phyloP scores from a whole-genome alignment of 1,140 invertebrate genomes.

The Dinoponera quadriceps region DNA sequence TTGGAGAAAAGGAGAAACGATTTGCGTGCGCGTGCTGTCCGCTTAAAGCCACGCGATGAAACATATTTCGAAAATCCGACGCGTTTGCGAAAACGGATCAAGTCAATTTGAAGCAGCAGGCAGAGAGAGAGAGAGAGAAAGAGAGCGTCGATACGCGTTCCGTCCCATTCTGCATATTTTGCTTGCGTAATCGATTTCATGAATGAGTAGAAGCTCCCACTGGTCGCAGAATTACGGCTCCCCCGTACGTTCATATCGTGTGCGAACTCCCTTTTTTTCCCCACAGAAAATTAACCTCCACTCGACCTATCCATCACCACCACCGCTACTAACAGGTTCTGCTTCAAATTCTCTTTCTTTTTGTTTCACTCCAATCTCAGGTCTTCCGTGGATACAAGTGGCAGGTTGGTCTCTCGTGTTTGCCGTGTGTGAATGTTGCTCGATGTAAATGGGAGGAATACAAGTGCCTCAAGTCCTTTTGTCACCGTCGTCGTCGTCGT shows the following conservation, averaged over 20 bases:
- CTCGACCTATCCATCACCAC: conserved; percentile 1
- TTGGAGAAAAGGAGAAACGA: too few species aligned
- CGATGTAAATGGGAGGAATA: conserved; percentile 40
- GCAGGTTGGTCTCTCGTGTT: conserved; percentile 88
- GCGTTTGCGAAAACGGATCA: too few species aligned
- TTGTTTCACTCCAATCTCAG: conserved; percentile 85
- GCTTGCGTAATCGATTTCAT: neutral
- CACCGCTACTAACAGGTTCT: conserved; percentile 79
- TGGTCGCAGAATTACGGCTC: neutral
- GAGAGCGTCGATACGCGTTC: neutral
- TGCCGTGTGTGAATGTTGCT: conserved; percentile 68
- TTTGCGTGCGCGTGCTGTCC: too few species aligned
- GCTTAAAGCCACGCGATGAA: too few species aligned
- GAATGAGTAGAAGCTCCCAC: neutral
- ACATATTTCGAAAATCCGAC: too few species aligned
- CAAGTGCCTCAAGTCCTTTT: neutral
- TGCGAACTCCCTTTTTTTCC: neutral
- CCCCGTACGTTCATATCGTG: neutral
- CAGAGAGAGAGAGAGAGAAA: neutral
- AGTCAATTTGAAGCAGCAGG: neutral
- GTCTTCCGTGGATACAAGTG: conserved; percentile 89
- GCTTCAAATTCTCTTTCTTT: conserved; percentile 80
- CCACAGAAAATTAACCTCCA: conserved; percentile 11
- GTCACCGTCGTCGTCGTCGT: neutral
- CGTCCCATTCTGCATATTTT: neutral